Base-by-base conservation (phyloP, 1,140 invertebrate species). In the Nixonia krombeini region DNA sequence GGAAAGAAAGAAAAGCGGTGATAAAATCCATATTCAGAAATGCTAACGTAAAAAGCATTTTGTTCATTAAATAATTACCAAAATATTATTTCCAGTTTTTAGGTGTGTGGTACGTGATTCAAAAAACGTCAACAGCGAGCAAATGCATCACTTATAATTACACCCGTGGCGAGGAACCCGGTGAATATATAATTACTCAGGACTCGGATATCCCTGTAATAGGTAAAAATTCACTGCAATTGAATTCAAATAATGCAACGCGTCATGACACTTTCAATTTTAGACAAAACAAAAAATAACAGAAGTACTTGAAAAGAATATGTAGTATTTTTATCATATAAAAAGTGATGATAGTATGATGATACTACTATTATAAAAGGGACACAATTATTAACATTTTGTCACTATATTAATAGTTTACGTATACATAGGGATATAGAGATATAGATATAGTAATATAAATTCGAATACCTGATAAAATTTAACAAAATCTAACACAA, bases 61-160 rank as follows among this genome's bases (percentile, higher is more conserved):
- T n/a, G n/a, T n/a, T n/a, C n/a, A n/a, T n/a, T n/a, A n/a, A n/a
- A n/a, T n/a, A n/a, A n/a, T n/a, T n/a, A n/a, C n/a, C n/a, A n/a
- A n/a, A n/a, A n/a, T n/a, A n/a, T n/a, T 40, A 0, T 62, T 76
- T 83, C 10, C 79, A 94, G 92, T 89, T 94, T 79, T 78, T 94
- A 29, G 93, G 93, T 0, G 73, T 91, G 10, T 94, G 93, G 93
- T 92, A 92, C 77, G 93, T 92, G 0, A 90, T 94, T 10, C 91
- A 94, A 79, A 94, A 94, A 81, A 94, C 93, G 1, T 91, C 91
- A 4, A 94, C 93, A 0, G 90, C 89, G 0, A 93, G 91, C 26
- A 87, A 89, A 61, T 95, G 93, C 76, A 88, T 94, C 58, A 89
- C 89, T 1, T 93, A 94, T 75, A 94, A 94, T 76, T 93, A 93